Conservation (phyloP, 2,797 vertebrate genomes). For the Rallus crepitans region DNA sequence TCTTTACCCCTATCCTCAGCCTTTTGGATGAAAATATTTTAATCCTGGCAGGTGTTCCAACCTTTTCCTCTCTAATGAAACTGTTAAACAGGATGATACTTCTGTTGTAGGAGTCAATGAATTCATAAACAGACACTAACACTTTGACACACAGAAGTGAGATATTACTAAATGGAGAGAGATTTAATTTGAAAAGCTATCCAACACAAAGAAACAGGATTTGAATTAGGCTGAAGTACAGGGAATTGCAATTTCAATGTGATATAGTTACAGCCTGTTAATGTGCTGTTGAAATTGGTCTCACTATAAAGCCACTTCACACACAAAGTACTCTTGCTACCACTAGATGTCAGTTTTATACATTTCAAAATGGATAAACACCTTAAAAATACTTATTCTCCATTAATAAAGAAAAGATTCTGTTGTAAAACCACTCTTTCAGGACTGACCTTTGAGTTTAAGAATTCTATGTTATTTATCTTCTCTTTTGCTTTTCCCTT, state of each 20-base stretch:
- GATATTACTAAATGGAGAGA: not conserved
- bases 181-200: not conserved
- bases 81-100: not conserved
- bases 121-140: not conserved
- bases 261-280: not conserved
- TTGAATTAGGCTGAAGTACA: not conserved
- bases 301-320: not conserved
- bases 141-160: not conserved
- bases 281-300: not conserved
- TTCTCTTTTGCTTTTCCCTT: not conserved
- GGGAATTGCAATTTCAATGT: not conserved
- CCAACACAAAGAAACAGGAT: not conserved
- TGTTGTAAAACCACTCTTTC: not conserved
- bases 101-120: not conserved
- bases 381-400: not conserved
- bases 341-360: conserved; percentile 71
- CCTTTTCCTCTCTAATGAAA: not conserved
- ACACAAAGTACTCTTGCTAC: not conserved
- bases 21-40: not conserved
- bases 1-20: not conserved
- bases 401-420: not conserved
- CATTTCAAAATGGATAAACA: not conserved
- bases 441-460: not conserved
- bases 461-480: not conserved
- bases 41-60: not conserved